Evolutionary conservation across 2,113 vertebrate species (phyloP).

Genomic region (Leucosticte australis): DNA sequence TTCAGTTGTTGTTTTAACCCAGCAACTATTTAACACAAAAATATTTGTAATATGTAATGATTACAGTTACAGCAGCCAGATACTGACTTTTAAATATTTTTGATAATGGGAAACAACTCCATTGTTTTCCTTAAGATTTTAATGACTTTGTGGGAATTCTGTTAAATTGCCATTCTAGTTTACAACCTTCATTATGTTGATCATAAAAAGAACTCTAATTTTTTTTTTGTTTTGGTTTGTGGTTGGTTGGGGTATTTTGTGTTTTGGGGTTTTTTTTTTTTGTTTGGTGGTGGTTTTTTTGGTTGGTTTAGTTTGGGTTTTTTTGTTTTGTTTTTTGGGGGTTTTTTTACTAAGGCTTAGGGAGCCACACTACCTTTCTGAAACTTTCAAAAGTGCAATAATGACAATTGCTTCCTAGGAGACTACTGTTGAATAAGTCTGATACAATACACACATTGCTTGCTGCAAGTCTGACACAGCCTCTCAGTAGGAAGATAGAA

Average conservation of each 20-base stretch:
- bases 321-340: background rate
- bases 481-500: background rate
- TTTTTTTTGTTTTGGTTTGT: background rate
- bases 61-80: background rate
- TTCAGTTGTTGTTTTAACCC: background rate
- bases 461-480: background rate
- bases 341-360: background rate
- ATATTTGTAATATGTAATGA: background rate
- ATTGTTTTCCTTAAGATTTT: background rate
- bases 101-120: background rate
- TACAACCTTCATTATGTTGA: background rate
- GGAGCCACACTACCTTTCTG: background rate
- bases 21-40: background rate
- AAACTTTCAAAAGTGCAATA: background rate
- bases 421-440: background rate
- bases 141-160: background rate
- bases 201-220: background rate
- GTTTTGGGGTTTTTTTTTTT: too few relatives aligned
- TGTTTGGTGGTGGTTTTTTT: background rate
- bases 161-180: background rate
- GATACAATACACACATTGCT: background rate
- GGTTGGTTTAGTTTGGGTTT: background rate
- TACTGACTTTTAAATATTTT: background rate
- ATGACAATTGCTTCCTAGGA: background rate
- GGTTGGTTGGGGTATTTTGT: background rate